Evolutionary conservation across 2,113 vertebrate species (phyloP).

Genomic region (Phocoena sinus): DNA sequence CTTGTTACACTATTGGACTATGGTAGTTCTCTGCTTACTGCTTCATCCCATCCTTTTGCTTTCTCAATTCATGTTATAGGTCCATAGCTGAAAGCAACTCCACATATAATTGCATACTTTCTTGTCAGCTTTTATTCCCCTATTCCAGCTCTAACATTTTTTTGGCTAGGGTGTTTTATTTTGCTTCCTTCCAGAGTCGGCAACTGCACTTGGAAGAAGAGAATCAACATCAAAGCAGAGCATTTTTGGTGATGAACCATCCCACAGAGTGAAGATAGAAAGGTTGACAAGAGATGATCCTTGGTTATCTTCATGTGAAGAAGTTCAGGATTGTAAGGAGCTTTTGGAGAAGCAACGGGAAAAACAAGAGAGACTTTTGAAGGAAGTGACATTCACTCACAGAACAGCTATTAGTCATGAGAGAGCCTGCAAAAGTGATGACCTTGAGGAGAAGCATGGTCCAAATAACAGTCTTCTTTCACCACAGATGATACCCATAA

Average conservation of each 20-base stretch:
- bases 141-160: background rate
- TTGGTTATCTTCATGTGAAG: constrained; percentile 45
- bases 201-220: constrained; percentile 28
- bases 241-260: constrained; percentile 3
- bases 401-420: background rate
- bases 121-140: background rate
- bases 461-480: constrained; percentile 27
- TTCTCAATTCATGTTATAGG: background rate
- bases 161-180: background rate
- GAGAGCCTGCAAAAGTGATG: background rate
- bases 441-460: background rate
- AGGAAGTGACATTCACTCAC: background rate
- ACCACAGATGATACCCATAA: constrained; percentile 20
- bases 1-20: background rate
- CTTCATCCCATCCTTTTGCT: background rate
- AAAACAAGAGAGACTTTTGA: constrained; percentile 40
- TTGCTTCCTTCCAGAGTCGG: constrained; percentile 49
- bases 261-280: constrained; percentile 28
- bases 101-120: background rate
- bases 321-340: background rate
- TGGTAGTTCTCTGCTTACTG: background rate
- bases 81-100: background rate
- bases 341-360: constrained; percentile 10
- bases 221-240: constrained; percentile 12
- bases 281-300: constrained; percentile 21